phyloP scores from a whole-genome alignment of 2,888 invertebrate genomes.

The Clitarchus hookeri region DNA sequence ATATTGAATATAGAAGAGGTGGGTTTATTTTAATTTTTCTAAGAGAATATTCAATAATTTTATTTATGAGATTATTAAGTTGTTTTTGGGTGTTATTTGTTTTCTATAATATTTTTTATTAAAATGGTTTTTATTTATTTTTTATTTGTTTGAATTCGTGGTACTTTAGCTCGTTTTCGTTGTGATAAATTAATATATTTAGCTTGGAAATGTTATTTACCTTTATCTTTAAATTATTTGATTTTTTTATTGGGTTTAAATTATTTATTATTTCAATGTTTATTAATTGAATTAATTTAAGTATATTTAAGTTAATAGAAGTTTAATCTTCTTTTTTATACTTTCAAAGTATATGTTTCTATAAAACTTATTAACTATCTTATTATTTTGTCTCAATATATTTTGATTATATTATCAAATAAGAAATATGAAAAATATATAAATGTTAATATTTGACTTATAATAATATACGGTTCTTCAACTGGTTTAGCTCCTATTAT shows the following conservation, averaged over 20 bases:
- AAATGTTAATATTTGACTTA: conserved; percentile 65
- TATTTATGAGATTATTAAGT: no score
- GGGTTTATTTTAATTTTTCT: conserved; percentile 45
- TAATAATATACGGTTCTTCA: conserved; percentile 66
- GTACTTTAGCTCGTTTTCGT: no score
- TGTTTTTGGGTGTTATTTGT: no score
- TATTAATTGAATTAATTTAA: conserved; percentile 50
- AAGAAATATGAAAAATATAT: conserved; percentile 64
- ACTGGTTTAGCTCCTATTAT: conserved; percentile 74
- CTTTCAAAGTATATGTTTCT: conserved; percentile 72
- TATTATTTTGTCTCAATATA: conserved; percentile 60
- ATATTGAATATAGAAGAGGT: conserved; percentile 19
- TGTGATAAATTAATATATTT: no score
- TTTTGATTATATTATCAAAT: conserved; percentile 58
- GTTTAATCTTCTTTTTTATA: conserved; percentile 63
- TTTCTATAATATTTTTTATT: no score
- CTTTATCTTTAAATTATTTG: no score
- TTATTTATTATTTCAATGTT: no score
- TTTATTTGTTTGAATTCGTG: no score
- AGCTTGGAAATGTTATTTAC: no score
- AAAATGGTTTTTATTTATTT: no score
- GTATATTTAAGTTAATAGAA: conserved; percentile 62
- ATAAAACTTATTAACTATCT: conserved; percentile 65
- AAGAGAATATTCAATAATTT: conserved; percentile 50
- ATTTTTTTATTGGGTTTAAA: no score